Evolutionary conservation across 2,888 invertebrate species (phyloP).

Genomic region (Campaea margaritaria): DNA sequence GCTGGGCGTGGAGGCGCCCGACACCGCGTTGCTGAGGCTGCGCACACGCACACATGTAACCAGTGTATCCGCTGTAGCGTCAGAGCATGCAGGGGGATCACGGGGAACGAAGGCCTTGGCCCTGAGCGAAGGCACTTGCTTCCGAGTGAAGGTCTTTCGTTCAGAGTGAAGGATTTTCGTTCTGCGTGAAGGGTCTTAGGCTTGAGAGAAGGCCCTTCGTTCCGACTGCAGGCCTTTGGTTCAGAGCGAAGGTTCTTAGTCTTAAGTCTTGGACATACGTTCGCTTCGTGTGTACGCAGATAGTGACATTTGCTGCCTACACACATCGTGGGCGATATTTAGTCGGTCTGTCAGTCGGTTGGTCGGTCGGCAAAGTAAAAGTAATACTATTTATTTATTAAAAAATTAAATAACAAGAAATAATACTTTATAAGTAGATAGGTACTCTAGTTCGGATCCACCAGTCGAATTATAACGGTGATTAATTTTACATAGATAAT

Average conservation of each 20-base stretch:
- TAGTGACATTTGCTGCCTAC: constrained; percentile 5
- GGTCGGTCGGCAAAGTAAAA: too few relatives aligned
- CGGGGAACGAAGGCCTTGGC: background rate
- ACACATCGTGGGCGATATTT: background rate
- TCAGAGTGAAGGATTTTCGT: background rate
- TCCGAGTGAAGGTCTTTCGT: too few relatives aligned
- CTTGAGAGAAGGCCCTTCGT: background rate
- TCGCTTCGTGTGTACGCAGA: background rate
- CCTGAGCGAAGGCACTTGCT: background rate
- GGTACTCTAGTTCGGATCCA: too few relatives aligned
- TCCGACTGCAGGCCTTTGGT: too few relatives aligned
- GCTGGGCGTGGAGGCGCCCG: constrained; percentile 74
- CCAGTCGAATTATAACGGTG: too few relatives aligned
- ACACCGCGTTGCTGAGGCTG: constrained; percentile 72
- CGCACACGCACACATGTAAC: constrained; percentile 36
- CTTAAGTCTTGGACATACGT: background rate
- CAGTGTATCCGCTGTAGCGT: background rate
- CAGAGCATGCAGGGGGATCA: background rate
- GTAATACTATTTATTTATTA: too few relatives aligned
- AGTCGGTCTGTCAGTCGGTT: background rate
- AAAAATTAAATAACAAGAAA: too few relatives aligned
- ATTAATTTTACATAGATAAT: too few relatives aligned
- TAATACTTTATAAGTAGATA: too few relatives aligned
- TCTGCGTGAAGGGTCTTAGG: background rate
- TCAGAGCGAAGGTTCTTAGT: too few relatives aligned